Percentiles rank a stretch among this genome's conserved stretches.
Evolutionary conservation across 2,113 vertebrate species (phyloP).

Genomic region (Glaucidium brasilianum): DNA sequence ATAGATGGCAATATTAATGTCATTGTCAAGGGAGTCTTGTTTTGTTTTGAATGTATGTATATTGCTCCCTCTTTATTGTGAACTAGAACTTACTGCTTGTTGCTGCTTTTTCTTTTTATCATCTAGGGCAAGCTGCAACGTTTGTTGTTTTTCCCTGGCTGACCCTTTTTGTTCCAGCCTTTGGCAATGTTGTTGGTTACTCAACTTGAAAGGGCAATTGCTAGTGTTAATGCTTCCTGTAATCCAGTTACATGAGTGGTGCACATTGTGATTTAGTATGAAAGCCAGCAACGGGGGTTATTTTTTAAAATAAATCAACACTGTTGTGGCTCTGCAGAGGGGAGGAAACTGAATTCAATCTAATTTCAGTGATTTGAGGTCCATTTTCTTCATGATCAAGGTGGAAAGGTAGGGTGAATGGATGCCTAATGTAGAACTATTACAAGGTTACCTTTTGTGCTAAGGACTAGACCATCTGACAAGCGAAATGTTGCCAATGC

Average conservation of each 20-base stretch:
- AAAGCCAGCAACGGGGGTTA: neutral
- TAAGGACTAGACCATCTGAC: neutral
- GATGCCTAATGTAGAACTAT: neutral
- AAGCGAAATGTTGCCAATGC: neutral
- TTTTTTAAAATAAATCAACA: slow-evolving; percentile 34
- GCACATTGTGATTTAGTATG: slow-evolving; percentile 13
- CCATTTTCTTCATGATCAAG: neutral
- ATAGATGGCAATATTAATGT: neutral
- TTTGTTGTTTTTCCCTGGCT: slow-evolving; percentile 9
- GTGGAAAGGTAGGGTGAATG: neutral
- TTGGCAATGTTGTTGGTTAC: neutral
- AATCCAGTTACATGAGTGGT: slow-evolving; percentile 26
- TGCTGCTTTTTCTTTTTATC: slow-evolving; percentile 5
- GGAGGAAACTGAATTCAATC: neutral
- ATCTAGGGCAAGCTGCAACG: neutral
- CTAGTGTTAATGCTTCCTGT: slow-evolving; percentile 27
- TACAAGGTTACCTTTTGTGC: neutral
- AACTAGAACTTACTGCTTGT: neutral
- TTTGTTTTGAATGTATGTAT: neutral
- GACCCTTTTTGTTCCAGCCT: slow-evolving; percentile 19
- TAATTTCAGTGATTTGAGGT: neutral
- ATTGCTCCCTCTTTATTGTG: neutral
- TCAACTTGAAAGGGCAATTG: slow-evolving; percentile 27
- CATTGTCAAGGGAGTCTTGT: neutral
- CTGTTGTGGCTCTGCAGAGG: neutral